Evolutionary conservation across 2,797 vertebrate genomes (phyloP), one percentile per base, ranked within the genome.

Genomic region (Pseudotriccus pelzelni): DNA sequence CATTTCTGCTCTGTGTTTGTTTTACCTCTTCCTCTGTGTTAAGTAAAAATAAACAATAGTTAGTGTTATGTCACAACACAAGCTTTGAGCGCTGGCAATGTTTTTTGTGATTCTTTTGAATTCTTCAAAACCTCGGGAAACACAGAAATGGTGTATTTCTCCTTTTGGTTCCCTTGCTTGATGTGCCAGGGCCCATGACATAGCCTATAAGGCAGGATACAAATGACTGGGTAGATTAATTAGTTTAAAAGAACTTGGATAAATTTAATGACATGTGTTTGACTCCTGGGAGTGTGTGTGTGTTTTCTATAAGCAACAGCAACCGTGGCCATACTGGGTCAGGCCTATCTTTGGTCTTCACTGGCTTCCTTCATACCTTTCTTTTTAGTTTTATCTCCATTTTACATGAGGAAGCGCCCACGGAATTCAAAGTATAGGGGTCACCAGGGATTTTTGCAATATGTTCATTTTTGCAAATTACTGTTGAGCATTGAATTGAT

Each of bases 391-490:
- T 70, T 75, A 21, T 72, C 53, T 84, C n/a, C 16, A 27, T 75
- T 94, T 49, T 9, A 70, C 37, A 47, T 11, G 20, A 69, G 11
- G 19, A 87, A 63, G 52, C 74, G 7, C 39, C 32, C 34, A 30
- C 14, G n/a, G 56, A 43, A 67, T 77, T 74, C 39, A 56, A 69
- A 74, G 15, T 36, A 18, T 18, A 60, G 60, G 21, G 3, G 17
- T 93, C 52, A 70, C 32, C 34, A 60, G 68, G 37, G 56, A 56
- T 64, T 85, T 60, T 46, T n/a, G 62, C 19, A 74, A 22, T 56
- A 32, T 43, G 12, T 60, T 75, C 13, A 27, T 77, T 84, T 85
- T 74, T 77, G n/a, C 27, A 89, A 78, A 81, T 90, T 55, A 28
- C 34, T 76, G 3, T 18, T 73, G 36, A 79, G 55, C 55, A n/a